These are phyloP conservation scores for Hemicentrotus pulcherrimus DNA, from an alignment of 35 echinoderm and acorn worm species.

Conservation along the genomic window DNA sequence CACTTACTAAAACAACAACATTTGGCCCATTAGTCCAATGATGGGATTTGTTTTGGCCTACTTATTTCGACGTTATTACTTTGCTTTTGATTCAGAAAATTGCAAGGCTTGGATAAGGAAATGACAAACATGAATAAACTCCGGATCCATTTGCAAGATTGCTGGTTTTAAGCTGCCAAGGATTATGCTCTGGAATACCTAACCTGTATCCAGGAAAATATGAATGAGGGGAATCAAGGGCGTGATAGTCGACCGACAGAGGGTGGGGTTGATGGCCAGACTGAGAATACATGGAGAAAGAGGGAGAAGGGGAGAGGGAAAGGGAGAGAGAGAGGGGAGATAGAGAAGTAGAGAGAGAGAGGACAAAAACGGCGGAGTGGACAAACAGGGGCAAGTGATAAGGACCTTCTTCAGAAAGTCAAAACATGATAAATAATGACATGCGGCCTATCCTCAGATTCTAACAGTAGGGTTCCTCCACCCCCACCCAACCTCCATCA, in stretches of 20 bases:
- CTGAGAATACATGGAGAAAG: not conserved
- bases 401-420: too few species aligned
- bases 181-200: not conserved
- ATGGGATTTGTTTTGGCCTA: conserved; percentile 7
- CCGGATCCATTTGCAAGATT: not conserved
- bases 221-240: not conserved
- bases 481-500: too few species aligned
- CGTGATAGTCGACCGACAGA: not conserved
- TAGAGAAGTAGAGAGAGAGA: not conserved
- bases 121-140: not conserved
- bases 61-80: not conserved
- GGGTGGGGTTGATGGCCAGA: not conserved
- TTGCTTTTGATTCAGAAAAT: not conserved
- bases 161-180: not conserved
- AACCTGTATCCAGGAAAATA: not conserved
- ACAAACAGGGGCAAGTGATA: too few species aligned
- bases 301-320: not conserved
- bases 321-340: not conserved
- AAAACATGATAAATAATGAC: too few species aligned
- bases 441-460: too few species aligned
- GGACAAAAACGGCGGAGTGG: too few species aligned
- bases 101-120: not conserved
- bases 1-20: not conserved
- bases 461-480: too few species aligned
- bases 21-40: conserved; percentile 1